Conservation (phyloP, 2,888 invertebrate genomes). For the Listrodromus nycthemerus region DNA sequence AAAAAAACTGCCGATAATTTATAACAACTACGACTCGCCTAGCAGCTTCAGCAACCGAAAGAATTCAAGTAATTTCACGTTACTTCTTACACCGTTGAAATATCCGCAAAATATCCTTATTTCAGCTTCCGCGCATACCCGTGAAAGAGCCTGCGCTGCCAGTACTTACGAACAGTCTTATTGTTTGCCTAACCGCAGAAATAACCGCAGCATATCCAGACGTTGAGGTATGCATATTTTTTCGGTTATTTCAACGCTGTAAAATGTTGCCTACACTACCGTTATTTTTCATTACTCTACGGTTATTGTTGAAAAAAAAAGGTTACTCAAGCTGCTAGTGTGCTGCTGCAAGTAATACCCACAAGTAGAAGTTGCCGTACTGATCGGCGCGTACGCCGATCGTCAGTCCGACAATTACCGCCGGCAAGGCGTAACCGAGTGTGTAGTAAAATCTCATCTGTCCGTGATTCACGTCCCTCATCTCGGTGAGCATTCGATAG, state of each 20-base stretch:
- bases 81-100: neutral
- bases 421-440: conserved; percentile 96
- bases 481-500: conserved; percentile 96
- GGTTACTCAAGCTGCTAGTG: too few relatives aligned
- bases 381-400: conserved; percentile 97
- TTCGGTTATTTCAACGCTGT: too few relatives aligned
- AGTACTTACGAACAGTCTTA: too few relatives aligned
- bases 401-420: conserved; percentile 95
- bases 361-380: conserved; percentile 97
- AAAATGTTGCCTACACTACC: too few relatives aligned
- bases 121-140: too few relatives aligned
- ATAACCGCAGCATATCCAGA: too few relatives aligned
- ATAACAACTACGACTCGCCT: neutral
- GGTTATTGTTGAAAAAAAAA: neutral
- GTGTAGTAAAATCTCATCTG: conserved; percentile 96
- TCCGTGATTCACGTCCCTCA: conserved; percentile 98
- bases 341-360: conserved; percentile 84
- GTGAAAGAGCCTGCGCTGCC: too few relatives aligned
- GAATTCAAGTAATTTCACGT: neutral
- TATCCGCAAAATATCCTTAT: neutral
- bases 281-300: too few relatives aligned
- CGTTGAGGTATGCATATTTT: too few relatives aligned
- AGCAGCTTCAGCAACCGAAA: neutral
- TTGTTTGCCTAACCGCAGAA: too few relatives aligned
- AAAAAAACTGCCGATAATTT: neutral